These are phyloP conservation scores for Fistularia commersonii DNA, from an alignment of 2,797 vertebrate species.

Conservation along the genomic window DNA sequence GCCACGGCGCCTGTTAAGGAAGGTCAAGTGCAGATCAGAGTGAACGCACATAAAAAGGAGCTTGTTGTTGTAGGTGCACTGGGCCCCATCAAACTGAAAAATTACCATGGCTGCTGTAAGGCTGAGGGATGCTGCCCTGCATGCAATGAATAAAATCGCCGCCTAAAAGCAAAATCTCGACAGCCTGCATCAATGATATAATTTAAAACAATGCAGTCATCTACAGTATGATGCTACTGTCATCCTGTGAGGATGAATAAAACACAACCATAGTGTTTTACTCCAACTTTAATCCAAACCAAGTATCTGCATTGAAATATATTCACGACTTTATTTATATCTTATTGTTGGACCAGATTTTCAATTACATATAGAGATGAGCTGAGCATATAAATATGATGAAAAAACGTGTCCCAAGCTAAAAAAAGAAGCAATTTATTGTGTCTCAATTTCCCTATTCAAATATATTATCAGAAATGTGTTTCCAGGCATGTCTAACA, in stretches of 20 bases:
- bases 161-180: slow-evolving; percentile 9
- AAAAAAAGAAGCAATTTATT: slow-evolving; percentile 20
- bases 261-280: slow-evolving; percentile 25
- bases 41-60: slow-evolving; percentile 54
- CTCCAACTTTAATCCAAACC: slow-evolving; percentile 23
- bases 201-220: slow-evolving; percentile 26
- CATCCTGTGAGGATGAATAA: background rate
- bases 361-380: slow-evolving; percentile 27
- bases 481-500: slow-evolving; percentile 21
- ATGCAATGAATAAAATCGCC: slow-evolving; percentile 52
- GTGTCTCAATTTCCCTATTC: slow-evolving; percentile 25
- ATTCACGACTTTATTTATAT: slow-evolving; percentile 38
- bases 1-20: slow-evolving; percentile 45
- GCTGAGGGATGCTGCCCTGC: slow-evolving; percentile 43
- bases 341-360: slow-evolving; percentile 17
- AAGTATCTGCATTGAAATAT: slow-evolving; percentile 37
- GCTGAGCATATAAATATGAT: slow-evolving; percentile 16
- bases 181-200: slow-evolving; percentile 10
- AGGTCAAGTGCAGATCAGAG: slow-evolving; percentile 66
- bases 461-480: slow-evolving; percentile 10
- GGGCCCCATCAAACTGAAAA: slow-evolving; percentile 57
- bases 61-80: slow-evolving; percentile 44
- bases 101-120: slow-evolving; percentile 50
- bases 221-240: background rate
- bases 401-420: slow-evolving; percentile 22